These are phyloP conservation scores for Beris chalybata DNA, from an alignment of 2,888 invertebrate genomes.

Conservation along the genomic window DNA sequence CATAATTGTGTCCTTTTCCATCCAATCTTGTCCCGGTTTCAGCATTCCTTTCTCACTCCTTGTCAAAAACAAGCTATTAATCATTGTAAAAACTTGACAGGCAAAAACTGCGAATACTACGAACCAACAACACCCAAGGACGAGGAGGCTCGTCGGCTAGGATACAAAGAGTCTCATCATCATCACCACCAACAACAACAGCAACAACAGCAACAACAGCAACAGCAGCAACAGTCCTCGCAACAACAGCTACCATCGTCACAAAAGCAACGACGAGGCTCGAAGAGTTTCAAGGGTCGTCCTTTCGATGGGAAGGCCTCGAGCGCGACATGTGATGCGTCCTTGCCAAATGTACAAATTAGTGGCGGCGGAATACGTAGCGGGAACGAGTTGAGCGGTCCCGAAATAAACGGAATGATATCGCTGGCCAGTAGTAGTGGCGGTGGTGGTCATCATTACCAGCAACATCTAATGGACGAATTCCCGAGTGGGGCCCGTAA, in stretches of 20 bases:
- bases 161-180: slow-evolving; percentile 12
- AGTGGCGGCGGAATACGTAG: neutral
- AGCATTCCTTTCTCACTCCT: no score
- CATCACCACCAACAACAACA: slow-evolving; percentile 35
- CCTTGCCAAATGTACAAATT: neutral
- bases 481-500: slow-evolving; percentile 25
- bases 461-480: slow-evolving; percentile 32
- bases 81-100: slow-evolving; percentile 35
- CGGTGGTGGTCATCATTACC: slow-evolving; percentile 1
- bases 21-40: no score
- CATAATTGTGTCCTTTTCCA: no score
- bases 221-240: slow-evolving; percentile 35
- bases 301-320: slow-evolving; percentile 12
- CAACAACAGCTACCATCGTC: slow-evolving; percentile 25
- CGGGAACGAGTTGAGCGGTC: slow-evolving; percentile 12
- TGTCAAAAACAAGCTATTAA: slow-evolving; percentile 14
- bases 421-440: slow-evolving; percentile 2
- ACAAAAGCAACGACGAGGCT: slow-evolving; percentile 25
- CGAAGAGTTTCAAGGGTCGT: slow-evolving; percentile 34
- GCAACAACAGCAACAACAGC: slow-evolving; percentile 27
- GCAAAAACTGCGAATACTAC: slow-evolving; percentile 53
- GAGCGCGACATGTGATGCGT: slow-evolving; percentile 11
- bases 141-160: slow-evolving; percentile 36
- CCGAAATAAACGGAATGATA: slow-evolving; percentile 29
- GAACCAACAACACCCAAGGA: slow-evolving; percentile 53